Base-by-base conservation (phyloP, 2,113 vertebrate species). In the Passer domesticus region DNA sequence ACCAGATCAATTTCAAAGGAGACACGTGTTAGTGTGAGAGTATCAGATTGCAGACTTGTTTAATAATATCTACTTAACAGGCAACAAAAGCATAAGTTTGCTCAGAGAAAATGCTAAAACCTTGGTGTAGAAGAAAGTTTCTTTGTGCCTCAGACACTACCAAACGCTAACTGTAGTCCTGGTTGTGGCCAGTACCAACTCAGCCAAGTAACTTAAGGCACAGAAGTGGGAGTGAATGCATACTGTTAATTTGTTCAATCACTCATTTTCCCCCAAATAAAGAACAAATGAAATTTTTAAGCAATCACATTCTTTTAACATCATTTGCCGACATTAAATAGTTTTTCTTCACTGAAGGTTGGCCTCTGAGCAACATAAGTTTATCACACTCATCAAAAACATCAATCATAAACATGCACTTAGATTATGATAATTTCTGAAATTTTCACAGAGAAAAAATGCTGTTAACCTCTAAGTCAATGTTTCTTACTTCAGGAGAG, bases 1-100 rank as follows among this genome's bases (percentile, higher is more conserved):
- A 83, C 28, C 7, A 1, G 33, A 90, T 86, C 85, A 44, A 4
- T 83, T 93, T 94, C 79, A 90, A 91, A 90, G 49, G 35, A 86
- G 31, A 91, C 68, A 59, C 2, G 1, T 53, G 70, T 41, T 53
- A 66, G 49, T 27, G 69, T 27, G 7, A 83, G 10, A 59, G 59
- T 73, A 77, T 91, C 68, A 59, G 27, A 81, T 90, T 83, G 37
- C 72, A 59, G 10, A 80, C 43, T 3, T 49, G 43, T 63, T 91
- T 56, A 83, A 82, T 72, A 80, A 15, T 64, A 92, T 62, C 46
- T 53, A 31, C 35, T 66, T 55, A 15, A 47, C 7, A 37, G 55
- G 63, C 43, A 89, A 87, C 16, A 91, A 82, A 78, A 85, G 28
- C 15, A 1, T 2, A 53, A 15, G 6, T 12, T 69, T 60, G 59